These are phyloP conservation scores for Acronicta alni DNA, from an alignment of 2,888 invertebrate species.

Conservation along the genomic window DNA sequence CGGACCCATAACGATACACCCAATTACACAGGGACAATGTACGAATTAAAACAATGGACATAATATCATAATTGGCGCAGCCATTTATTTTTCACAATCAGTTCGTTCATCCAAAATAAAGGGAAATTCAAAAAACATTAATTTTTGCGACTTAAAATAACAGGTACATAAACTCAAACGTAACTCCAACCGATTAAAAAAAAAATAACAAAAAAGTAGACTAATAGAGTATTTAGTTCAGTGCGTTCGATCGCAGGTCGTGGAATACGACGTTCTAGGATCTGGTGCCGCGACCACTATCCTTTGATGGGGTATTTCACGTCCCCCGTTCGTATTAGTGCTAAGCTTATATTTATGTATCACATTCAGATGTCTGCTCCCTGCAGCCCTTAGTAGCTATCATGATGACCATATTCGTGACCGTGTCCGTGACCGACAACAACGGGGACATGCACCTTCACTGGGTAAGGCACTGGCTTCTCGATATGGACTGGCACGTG, in stretches of 20 bases:
- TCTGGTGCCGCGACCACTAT: constrained; percentile 72
- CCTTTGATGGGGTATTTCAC: constrained; percentile 68
- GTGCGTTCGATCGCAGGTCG: constrained; percentile 76
- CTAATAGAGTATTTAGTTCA: constrained; percentile 81
- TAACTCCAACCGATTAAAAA: constrained; percentile 81
- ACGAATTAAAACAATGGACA: constrained; percentile 65
- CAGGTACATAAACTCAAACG: constrained; percentile 88
- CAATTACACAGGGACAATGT: constrained; percentile 65
- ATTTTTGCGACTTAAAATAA: constrained; percentile 72
- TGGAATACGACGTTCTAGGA: constrained; percentile 65
- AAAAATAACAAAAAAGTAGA: constrained; percentile 75
- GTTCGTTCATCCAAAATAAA: constrained; percentile 58
- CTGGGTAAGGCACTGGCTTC: constrained; percentile 90
- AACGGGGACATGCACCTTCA: constrained; percentile 90
- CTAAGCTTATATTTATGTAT: constrained; percentile 88
- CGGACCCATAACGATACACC: constrained; percentile 69
- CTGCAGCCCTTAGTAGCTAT: constrained; percentile 88
- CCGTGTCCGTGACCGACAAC: constrained; percentile 84
- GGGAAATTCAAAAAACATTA: constrained; percentile 50
- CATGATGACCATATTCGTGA: constrained; percentile 87
- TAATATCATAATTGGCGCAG: constrained; percentile 54
- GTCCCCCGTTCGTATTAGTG: constrained; percentile 77
- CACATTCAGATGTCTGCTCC: constrained; percentile 87
- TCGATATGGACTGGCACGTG: constrained; percentile 91
- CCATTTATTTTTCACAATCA: constrained; percentile 65